A percentile compares a stretch with the other conserved stretches of the same genome.
Conservation (phyloP, 1,140 invertebrate genomes). For the Aphis gossypii region DNA sequence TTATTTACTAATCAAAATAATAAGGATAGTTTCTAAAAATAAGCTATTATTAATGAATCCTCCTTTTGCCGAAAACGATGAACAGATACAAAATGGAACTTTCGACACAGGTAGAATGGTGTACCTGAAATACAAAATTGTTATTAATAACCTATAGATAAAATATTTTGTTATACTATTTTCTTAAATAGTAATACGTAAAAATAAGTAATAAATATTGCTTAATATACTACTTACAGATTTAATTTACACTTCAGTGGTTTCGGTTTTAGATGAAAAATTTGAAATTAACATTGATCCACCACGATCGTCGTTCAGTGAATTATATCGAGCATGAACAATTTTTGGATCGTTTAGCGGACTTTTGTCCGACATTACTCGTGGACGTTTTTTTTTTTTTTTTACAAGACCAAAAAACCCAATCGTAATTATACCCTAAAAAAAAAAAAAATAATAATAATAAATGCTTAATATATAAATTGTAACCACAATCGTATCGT, state of each 20-base stretch:
- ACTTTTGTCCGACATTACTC: conserved; percentile 32
- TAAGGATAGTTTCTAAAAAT: background rate
- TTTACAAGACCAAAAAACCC: conserved; percentile 44
- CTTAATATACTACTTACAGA: background rate
- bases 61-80: background rate
- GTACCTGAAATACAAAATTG: conserved; percentile 6
- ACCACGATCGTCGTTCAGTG: conserved; percentile 36
- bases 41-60: background rate
- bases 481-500: background rate
- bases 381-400: conserved; percentile 53
- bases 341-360: conserved; percentile 33
- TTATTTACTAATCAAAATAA: background rate
- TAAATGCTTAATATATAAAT: background rate
- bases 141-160: background rate
- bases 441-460: background rate
- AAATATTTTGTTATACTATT: background rate
- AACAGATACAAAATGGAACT: background rate
- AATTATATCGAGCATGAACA: conserved; percentile 43
- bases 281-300: background rate
- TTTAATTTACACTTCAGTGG: conserved; percentile 36
- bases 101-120: background rate
- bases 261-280: background rate
- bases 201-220: background rate
- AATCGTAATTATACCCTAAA: conserved; percentile 18
- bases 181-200: no score